Base-by-base conservation (phyloP, 1,140 invertebrate genomes). In the Lordiphosa stackelbergi region DNA sequence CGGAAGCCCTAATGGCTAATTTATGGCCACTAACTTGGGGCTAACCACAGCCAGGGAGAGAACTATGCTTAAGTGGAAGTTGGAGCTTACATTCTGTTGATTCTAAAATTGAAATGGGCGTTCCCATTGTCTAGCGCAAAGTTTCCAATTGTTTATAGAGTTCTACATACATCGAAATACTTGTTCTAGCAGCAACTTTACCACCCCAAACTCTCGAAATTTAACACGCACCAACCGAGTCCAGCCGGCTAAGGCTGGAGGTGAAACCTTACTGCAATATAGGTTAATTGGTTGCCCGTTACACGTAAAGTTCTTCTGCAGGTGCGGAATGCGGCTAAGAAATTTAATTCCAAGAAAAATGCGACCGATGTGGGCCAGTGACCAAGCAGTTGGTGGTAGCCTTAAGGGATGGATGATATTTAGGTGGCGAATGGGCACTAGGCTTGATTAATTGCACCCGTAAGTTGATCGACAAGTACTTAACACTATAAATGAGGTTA, bases 1-100 rank as follows among this genome's bases (percentile, higher is more conserved):
- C 78, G 78, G 78, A 84, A 84, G 79, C 57, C 66, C 48, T 84
- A 85, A 84, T 84, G 79, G 79, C 69, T 84, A 84, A 84, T 84
- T 84, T 84, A 84, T 84, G 79, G 73, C 73, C 73, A 77, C 66
- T 53, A 69, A 48, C 48, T 43, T 54, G 56, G 54, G 49, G 41
- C 68, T 57, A 68, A 75, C 77, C 75, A 41, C 75, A 72, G 53
- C 41, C 48, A 37, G 43, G 8, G 41, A 35, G 19, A 31, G 54
- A 65, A 61, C 59, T 58, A 45, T 59, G 56, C 63, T 65, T 47
- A 46, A 53, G 65, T 63, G 63, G 41, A 16, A 66, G 62, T 41
- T 66, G 61, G 13, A 56, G 48, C 28, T 55, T 54, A 45, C 57
- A 60, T 48, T 69, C 59, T 69, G 77, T 75, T 83, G 60, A 81